These are phyloP conservation scores for Suncus etruscus DNA, from an alignment of 2,113 vertebrate species.

Conservation along the genomic window DNA sequence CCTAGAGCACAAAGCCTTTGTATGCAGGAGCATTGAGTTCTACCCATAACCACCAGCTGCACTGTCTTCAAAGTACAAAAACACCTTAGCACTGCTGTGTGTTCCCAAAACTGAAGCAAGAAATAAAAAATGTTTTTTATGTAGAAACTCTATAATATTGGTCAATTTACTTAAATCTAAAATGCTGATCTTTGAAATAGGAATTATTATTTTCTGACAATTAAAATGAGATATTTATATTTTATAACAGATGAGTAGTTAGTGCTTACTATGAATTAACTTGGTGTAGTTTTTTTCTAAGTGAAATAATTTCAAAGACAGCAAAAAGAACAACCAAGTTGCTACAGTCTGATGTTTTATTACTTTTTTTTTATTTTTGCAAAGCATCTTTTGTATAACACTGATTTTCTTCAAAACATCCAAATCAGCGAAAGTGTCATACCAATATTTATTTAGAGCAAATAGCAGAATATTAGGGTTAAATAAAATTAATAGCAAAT, in stretches of 20 bases:
- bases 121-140: background rate
- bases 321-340: constrained; percentile 8
- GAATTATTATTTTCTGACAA: constrained; percentile 1
- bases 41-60: no score
- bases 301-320: constrained; percentile 4
- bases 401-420: background rate
- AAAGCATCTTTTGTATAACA: background rate
- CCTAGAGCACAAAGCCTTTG: no score
- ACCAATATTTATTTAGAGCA: no score
- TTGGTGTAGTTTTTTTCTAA: background rate
- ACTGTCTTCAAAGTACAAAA: no score
- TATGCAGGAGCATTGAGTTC: no score
- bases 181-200: background rate
- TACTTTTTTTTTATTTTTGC: background rate
- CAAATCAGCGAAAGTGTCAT: background rate
- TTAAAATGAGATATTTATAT: background rate
- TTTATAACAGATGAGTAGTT: background rate
- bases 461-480: no score
- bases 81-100: no score
- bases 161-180: background rate
- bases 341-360: background rate
- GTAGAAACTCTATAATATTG: background rate
- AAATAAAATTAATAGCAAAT: no score
- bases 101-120: no score
- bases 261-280: background rate